A percentile compares a stretch with the other conserved stretches of the same genome.
Evolutionary conservation across 2,888 invertebrate genomes (phyloP).

Genomic region (Platycheirus albimanus): DNA sequence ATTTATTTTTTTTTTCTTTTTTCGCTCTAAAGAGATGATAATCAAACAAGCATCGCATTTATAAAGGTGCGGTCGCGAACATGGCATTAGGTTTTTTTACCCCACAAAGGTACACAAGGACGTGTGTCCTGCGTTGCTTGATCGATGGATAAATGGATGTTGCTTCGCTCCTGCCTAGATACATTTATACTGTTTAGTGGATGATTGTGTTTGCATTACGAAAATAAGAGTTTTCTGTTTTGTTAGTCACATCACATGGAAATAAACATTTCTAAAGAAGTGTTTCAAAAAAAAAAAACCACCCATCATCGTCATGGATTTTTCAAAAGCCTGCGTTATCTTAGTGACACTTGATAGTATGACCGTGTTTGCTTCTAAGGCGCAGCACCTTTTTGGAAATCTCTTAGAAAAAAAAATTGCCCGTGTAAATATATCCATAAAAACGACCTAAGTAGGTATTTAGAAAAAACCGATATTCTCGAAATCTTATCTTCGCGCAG

Average conservation of each 20-base stretch:
- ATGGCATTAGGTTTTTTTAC: constrained; percentile 15
- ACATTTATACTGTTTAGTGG: too few species aligned
- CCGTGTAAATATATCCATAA: constrained; percentile 35
- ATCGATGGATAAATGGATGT: constrained; percentile 71
- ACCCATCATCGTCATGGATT: constrained; percentile 50
- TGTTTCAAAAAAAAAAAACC: constrained; percentile 42
- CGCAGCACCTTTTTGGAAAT: constrained; percentile 52
- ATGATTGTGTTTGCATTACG: constrained; percentile 46
- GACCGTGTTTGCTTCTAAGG: constrained; percentile 54
- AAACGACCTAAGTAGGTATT: constrained; percentile 24
- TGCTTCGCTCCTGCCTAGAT: too few species aligned
- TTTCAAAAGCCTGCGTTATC: constrained; percentile 45
- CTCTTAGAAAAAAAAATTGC: constrained; percentile 31
- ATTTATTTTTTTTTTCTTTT: neutral
- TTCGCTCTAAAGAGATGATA: constrained; percentile 66
- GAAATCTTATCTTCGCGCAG: constrained; percentile 56
- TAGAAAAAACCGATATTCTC: constrained; percentile 47
- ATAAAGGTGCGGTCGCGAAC: constrained; percentile 61
- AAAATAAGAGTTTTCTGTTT: constrained; percentile 21
- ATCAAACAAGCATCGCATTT: constrained; percentile 74
- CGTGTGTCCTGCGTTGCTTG: constrained; percentile 64
- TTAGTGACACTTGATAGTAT: constrained; percentile 66
- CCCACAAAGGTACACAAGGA: constrained; percentile 48
- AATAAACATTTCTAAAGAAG: constrained; percentile 38
- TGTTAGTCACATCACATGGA: constrained; percentile 35